phyloP scores from a whole-genome alignment of 2,888 invertebrate genomes.

The Fabriciana adippe region DNA sequence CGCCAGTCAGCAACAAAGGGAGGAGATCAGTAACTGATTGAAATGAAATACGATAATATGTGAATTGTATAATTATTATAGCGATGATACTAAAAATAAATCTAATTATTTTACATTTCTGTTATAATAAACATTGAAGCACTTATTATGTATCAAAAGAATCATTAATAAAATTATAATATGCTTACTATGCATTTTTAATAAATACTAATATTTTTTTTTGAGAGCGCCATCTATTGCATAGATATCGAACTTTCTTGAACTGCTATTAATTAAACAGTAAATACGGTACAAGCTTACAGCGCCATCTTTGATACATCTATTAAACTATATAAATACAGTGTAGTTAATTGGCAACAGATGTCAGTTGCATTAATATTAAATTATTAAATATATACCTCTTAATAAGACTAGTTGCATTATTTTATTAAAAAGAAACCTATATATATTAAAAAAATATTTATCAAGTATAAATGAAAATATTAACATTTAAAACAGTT shows the following conservation, averaged over 20 bases:
- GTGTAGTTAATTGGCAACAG: neutral
- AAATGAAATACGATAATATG: neutral
- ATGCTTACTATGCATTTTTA: neutral
- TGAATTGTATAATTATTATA: neutral
- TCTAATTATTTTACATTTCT: no score
- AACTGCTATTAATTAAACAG: no score
- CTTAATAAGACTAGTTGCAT: no score
- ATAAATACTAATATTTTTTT: neutral
- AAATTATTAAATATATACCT: neutral
- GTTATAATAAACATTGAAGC: no score
- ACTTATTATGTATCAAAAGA: neutral
- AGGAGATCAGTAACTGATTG: conserved; percentile 49
- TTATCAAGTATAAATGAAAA: neutral
- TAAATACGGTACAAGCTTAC: neutral
- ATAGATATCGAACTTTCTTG: neutral
- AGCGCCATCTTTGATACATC: conserved; percentile 4
- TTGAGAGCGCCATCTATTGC: conserved; percentile 12
- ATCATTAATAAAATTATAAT: neutral
- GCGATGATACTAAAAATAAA: no score
- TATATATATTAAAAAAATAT: neutral
- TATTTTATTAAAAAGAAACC: no score
- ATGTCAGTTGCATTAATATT: neutral
- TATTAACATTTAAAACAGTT: neutral
- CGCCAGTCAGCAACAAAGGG: conserved; percentile 60
- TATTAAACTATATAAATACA: neutral